Percentiles rank a stretch among this genome's conserved stretches.
Evolutionary conservation across 2,797 vertebrate species (phyloP).

Genomic region (Cheirogaleus major): DNA sequence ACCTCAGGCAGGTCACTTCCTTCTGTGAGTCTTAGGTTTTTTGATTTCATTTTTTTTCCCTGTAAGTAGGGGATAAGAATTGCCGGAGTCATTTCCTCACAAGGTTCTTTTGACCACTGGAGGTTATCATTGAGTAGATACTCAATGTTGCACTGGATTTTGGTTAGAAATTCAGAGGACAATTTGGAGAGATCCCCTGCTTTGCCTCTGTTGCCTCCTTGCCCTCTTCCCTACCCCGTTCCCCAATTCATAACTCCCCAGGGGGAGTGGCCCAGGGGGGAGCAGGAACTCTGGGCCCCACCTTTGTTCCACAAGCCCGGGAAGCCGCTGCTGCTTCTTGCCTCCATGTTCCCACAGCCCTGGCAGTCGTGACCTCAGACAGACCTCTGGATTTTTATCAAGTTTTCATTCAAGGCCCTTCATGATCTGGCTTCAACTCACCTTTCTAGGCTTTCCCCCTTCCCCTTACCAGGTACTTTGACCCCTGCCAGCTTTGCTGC

Average conservation of each 20-base stretch:
- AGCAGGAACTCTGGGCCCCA: background rate
- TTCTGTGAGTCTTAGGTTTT: background rate
- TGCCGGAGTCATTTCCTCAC: background rate
- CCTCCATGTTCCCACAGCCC: background rate
- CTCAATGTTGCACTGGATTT: background rate
- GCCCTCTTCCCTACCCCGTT: background rate
- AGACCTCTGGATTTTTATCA: background rate
- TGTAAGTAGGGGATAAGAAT: background rate
- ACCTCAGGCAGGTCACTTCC: background rate
- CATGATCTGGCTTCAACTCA: background rate
- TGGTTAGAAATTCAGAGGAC: background rate
- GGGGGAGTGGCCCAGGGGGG: background rate
- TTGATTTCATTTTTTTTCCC: background rate
- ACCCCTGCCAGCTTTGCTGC: background rate
- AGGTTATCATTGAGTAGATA: background rate
- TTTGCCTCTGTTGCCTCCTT: slow-evolving; percentile 86
- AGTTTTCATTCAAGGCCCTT: background rate
- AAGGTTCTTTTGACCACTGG: background rate
- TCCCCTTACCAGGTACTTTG: background rate
- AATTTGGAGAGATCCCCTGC: slow-evolving; percentile 86
- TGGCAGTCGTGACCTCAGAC: background rate
- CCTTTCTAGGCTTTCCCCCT: background rate
- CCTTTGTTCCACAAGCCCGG: background rate
- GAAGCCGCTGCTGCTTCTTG: background rate
- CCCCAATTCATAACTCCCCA: background rate